These are phyloP conservation scores for Triops longicaudatus DNA, from an alignment of 1,140 invertebrate species.

Conservation along the genomic window DNA sequence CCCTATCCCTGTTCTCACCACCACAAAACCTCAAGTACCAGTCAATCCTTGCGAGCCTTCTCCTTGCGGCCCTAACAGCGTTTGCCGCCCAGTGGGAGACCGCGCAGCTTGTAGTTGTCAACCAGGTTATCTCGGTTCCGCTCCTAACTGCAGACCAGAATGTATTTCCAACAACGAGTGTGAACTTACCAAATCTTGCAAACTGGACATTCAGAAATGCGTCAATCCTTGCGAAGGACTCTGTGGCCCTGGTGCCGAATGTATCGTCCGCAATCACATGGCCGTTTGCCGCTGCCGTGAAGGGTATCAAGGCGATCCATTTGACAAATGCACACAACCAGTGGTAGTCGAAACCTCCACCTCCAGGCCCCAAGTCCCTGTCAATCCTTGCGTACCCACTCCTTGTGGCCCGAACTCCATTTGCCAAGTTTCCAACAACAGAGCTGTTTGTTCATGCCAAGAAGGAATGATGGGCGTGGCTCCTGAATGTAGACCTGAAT, in stretches of 20 bases:
- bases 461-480: slow-evolving; percentile 49
- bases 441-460: slow-evolving; percentile 38
- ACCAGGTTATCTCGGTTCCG: slow-evolving; percentile 43
- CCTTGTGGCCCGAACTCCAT: slow-evolving; percentile 47
- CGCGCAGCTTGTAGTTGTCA: slow-evolving; percentile 63
- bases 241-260: slow-evolving; percentile 68
- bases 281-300: slow-evolving; percentile 62
- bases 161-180: slow-evolving; percentile 77
- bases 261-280: slow-evolving; percentile 50
- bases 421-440: slow-evolving; percentile 40
- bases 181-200: slow-evolving; percentile 57
- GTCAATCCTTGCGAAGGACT: slow-evolving; percentile 36
- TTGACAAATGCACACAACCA: slow-evolving; percentile 47
- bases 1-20: slow-evolving; percentile 40
- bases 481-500: slow-evolving; percentile 51
- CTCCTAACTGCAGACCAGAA: slow-evolving; percentile 50
- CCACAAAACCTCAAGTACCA: background rate
- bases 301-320: slow-evolving; percentile 64
- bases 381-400: slow-evolving; percentile 47
- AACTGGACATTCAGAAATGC: slow-evolving; percentile 32
- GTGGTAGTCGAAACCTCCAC: slow-evolving; percentile 27
- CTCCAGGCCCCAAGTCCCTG: slow-evolving; percentile 24
- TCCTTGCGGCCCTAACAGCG: slow-evolving; percentile 69
- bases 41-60: slow-evolving; percentile 59
- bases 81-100: slow-evolving; percentile 52